Conservation (phyloP, 2,113 vertebrate genomes). For the Eublepharis macularius region DNA sequence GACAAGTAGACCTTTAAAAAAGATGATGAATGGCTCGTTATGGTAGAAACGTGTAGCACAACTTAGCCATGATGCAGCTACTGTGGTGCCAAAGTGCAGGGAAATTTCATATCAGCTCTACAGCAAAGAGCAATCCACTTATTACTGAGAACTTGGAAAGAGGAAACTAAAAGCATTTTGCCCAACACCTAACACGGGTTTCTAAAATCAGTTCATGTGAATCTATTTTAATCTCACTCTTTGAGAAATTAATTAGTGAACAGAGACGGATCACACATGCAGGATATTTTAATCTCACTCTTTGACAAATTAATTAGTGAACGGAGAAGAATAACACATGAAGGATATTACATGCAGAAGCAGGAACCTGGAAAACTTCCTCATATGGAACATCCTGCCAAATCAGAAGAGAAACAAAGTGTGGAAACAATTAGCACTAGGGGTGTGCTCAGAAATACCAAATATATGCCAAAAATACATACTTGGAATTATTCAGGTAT, state of each 20-base stretch:
- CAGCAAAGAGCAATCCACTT: neutral
- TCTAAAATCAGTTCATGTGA: conserved; percentile 57
- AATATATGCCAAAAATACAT: too few species aligned
- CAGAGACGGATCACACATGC: conserved; percentile 11
- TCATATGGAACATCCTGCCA: neutral
- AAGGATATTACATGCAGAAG: neutral
- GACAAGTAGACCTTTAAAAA: too few species aligned
- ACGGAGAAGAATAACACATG: too few species aligned
- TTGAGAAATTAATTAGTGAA: conserved; percentile 47
- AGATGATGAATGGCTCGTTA: too few species aligned
- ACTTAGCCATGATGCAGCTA: neutral
- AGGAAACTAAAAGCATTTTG: conserved; percentile 27
- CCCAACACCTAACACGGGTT: conserved; percentile 50
- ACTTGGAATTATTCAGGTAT: too few species aligned
- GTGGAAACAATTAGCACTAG: too few species aligned
- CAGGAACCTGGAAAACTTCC: fast-evolving
- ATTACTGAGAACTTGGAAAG: neutral
- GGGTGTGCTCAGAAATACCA: too few species aligned
- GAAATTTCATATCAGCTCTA: neutral
- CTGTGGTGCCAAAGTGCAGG: neutral
- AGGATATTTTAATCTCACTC: too few species aligned
- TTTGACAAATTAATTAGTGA: too few species aligned
- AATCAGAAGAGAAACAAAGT: too few species aligned
- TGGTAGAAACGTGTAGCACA: neutral
- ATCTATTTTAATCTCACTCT: conserved; percentile 61